Evolutionary conservation across 2,888 invertebrate genomes (phyloP).

Genomic region (Nemoura dubitans): DNA sequence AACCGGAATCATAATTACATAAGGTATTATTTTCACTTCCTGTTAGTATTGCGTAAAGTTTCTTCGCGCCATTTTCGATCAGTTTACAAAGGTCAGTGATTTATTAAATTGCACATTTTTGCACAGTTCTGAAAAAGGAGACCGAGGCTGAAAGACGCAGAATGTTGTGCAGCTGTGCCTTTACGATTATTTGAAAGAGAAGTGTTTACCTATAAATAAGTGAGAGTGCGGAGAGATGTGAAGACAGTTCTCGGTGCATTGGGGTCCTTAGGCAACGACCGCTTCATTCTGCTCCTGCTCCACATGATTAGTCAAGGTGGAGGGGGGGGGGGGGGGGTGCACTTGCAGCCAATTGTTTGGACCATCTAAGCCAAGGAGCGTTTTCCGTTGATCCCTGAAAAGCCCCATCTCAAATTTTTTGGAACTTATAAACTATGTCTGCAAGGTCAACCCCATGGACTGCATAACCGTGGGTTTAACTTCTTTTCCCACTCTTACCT

Average conservation of each 20-base stretch:
- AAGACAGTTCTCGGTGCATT: neutral
- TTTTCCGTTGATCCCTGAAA: too few relatives aligned
- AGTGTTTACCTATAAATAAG: neutral
- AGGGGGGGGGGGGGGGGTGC: too few relatives aligned
- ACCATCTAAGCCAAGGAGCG: too few relatives aligned
- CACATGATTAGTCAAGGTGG: too few relatives aligned
- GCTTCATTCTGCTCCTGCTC: neutral
- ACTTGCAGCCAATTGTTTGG: too few relatives aligned
- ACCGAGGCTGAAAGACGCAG: neutral
- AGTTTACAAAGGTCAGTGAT: neutral
- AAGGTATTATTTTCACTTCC: slow-evolving; percentile 7
- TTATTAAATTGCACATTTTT: neutral
- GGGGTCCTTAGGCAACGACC: neutral
- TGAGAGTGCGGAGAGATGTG: neutral
- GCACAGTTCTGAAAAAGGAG: neutral
- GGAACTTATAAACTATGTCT: too few relatives aligned
- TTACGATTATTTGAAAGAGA: neutral
- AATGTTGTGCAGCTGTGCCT: too few relatives aligned
- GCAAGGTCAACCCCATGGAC: too few relatives aligned
- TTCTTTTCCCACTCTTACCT: too few relatives aligned
- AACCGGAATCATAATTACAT: slow-evolving; percentile 12
- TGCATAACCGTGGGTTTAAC: too few relatives aligned
- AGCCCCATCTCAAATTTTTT: too few relatives aligned
- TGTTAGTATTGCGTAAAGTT: slow-evolving; percentile 12
- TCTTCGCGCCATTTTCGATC: neutral